A percentile compares a stretch with the other conserved stretches of the same genome.
These are phyloP conservation scores for Megamerina dolium DNA, from an alignment of 2,888 invertebrate species.

Conservation along the genomic window DNA sequence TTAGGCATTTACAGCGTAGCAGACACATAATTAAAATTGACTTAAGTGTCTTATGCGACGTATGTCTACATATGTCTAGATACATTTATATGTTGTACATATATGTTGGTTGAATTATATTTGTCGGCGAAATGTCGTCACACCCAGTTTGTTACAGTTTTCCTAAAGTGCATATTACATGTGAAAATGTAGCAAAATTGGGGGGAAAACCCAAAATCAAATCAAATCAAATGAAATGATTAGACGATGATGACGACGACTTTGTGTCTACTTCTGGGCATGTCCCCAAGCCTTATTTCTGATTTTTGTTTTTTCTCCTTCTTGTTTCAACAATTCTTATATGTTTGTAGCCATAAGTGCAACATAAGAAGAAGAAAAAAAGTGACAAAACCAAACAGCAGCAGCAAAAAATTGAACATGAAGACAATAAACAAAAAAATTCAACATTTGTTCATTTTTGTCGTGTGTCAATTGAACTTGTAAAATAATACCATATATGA, in stretches of 20 bases:
- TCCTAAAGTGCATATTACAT: no score
- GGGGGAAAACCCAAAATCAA: no score
- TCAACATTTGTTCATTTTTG: neutral
- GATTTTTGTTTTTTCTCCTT: neutral
- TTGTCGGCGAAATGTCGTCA: constrained; percentile 10
- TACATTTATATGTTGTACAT: neutral
- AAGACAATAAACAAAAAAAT: no score
- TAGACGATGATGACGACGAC: no score
- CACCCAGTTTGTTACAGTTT: constrained; percentile 17
- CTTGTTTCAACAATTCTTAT: no score
- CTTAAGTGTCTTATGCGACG: constrained; percentile 26
- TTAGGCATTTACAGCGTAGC: constrained; percentile 16
- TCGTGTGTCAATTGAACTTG: neutral
- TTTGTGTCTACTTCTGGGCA: neutral
- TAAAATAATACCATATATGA: no score
- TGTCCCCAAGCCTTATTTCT: neutral
- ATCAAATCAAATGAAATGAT: no score
- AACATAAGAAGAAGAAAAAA: no score
- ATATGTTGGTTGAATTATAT: neutral
- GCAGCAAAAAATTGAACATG: no score
- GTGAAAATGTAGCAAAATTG: no score
- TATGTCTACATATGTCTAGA: neutral
- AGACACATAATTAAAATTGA: constrained; percentile 40
- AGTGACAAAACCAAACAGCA: no score
- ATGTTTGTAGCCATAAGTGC: no score